These are phyloP conservation scores for Zaprionus gabonicus DNA, from an alignment of 1,140 invertebrate species.

Conservation along the genomic window DNA sequence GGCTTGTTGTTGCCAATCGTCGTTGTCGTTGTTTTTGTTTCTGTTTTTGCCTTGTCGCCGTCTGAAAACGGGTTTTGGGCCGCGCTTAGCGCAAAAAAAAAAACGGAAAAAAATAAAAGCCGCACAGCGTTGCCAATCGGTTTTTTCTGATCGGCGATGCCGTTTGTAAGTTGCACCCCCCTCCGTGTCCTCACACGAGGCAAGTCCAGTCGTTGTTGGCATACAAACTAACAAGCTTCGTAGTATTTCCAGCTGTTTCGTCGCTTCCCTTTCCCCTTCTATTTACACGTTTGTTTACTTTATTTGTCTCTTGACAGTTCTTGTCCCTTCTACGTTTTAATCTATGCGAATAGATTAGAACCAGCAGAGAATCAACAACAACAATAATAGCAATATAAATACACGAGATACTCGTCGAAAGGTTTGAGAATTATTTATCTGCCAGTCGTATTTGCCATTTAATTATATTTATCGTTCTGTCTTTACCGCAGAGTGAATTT, in stretches of 20 bases:
- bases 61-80: conserved; percentile 65
- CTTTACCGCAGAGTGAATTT: conserved; percentile 63
- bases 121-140: conserved; percentile 43
- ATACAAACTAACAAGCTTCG: not conserved
- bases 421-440: conserved; percentile 29
- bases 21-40: conserved; percentile 28
- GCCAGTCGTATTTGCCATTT: conserved; percentile 36
- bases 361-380: not conserved
- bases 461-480: conserved; percentile 61
- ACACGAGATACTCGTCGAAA: conserved; percentile 18
- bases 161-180: conserved; percentile 2
- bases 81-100: conserved; percentile 38
- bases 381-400: not conserved
- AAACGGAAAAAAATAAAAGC: conserved; percentile 27
- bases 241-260: conserved; percentile 35
- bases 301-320: conserved; percentile 14
- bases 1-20: conserved; percentile 36
- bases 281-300: conserved; percentile 12
- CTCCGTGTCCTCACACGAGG: not conserved
- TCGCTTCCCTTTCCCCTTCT: not conserved
- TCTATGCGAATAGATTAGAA: conserved; percentile 3
- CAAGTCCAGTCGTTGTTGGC: conserved; percentile 8
- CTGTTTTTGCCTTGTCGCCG: conserved; percentile 41
- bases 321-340: conserved; percentile 16
- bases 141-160: conserved; percentile 18